phyloP scores from a whole-genome alignment of 2,113 vertebrate genomes.

The Brachypodius melanocephalos region DNA sequence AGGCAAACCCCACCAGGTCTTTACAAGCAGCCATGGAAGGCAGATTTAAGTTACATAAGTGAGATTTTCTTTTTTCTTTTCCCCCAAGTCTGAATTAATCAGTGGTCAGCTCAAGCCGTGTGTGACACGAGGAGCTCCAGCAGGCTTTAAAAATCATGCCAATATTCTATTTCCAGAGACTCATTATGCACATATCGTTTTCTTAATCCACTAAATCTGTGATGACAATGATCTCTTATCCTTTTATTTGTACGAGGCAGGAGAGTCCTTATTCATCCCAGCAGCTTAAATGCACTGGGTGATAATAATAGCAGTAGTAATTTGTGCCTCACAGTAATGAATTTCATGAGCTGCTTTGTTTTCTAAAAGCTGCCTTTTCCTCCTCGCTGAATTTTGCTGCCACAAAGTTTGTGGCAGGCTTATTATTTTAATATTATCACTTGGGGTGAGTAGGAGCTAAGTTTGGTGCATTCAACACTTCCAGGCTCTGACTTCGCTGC shows the following conservation, averaged over 20 bases:
- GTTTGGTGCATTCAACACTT: not conserved
- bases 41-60: not conserved
- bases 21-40: not conserved
- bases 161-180: not conserved
- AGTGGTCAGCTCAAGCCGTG: not conserved
- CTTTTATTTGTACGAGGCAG: not conserved
- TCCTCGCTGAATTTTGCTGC: not conserved
- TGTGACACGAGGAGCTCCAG: not conserved
- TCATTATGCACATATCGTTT: not conserved
- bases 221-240: not conserved
- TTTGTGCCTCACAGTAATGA: not conserved
- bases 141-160: not conserved
- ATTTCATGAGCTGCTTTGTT: not conserved
- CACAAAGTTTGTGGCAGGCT: not conserved
- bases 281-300: not conserved
- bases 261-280: not conserved
- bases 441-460: not conserved
- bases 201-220: constrained; percentile 15
- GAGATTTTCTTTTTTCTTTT: not conserved
- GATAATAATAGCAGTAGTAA: constrained; percentile 12
- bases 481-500: not conserved
- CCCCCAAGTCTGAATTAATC: not conserved
- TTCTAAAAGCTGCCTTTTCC: not conserved
- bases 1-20: not conserved
- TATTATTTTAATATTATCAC: constrained; percentile 4